phyloP scores from a whole-genome alignment of 2,888 invertebrate genomes.

The Itoplectis maculator region DNA sequence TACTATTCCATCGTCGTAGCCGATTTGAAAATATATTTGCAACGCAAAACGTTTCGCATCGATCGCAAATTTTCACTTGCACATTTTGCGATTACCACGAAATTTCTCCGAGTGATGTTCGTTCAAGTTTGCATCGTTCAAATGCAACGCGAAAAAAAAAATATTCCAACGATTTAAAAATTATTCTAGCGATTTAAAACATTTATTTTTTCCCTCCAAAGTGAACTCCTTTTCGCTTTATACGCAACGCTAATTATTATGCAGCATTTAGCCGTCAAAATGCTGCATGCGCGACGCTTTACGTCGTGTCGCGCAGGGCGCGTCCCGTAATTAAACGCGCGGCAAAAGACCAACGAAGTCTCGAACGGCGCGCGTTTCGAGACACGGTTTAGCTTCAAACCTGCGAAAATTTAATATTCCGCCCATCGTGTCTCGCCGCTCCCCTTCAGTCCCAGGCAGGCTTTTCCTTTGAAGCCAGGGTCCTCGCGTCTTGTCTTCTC shows the following conservation, averaged over 20 bases:
- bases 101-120: no score
- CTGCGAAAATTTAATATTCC: slow-evolving; percentile 80
- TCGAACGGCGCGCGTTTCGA: slow-evolving; percentile 67
- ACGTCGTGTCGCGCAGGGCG: background rate
- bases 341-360: slow-evolving; percentile 48
- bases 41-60: no score
- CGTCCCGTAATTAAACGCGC: slow-evolving; percentile 51
- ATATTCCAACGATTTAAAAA: no score
- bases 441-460: slow-evolving; percentile 41
- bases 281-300: background rate
- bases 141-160: background rate
- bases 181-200: no score
- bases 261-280: background rate
- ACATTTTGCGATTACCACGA: no score
- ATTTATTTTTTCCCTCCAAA: background rate
- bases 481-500: slow-evolving; percentile 36
- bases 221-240: background rate
- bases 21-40: no score
- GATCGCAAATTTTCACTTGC: no score
- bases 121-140: no score
- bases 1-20: no score
- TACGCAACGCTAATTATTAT: background rate
- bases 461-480: slow-evolving; percentile 71
- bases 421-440: slow-evolving; percentile 57
- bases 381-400: slow-evolving; percentile 63